Base-by-base conservation (phyloP, 1,140 invertebrate genomes). In the Chironomus tepperi region DNA sequence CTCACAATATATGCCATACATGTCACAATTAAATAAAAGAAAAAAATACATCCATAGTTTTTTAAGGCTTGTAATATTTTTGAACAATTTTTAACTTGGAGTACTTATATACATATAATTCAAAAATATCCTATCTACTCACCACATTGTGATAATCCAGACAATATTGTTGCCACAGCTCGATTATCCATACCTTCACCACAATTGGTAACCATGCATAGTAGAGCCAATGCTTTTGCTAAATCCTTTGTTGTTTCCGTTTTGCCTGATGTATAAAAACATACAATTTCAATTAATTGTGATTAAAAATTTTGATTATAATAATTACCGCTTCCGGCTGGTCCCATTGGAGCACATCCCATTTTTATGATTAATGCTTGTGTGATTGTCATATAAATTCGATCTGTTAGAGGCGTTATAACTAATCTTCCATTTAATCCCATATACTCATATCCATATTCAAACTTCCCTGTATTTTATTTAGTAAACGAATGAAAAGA, bases 371-470 rank as follows among this genome's bases (percentile, higher is more conserved):
- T 91, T 15, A 97, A 83, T 0, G 94, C 93, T 83, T 96, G 94
- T 0, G 95, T 97, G 10, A 97, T 90, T 0, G 94, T 96, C 7
- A 97, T 84, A 81, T 96, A 96, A 77, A 96, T 95, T 75, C 94
- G 86, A 81, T 97, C 95, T 1, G 95, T 97, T 3, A 97, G 83
- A 5, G 95, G 94, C 0, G 95, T 97, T 16, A 97, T 93, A 1
- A 97, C 94, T 65, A 97, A 84, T 75, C 94, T 87, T 1, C 92
- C 93, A 83, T 95, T 96, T 0, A 96, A 83, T 0, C 95, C 95
- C 93, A 96, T 96, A 79, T 96, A 97, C 80, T 97, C 95, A 79
- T 96, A 97, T 15, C 94, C 94, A 79, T 96, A 97, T 75, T 94
- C 90, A 80, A 97, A 96, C 24, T 84, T 81, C 43, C 88, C 86